Base-by-base conservation (phyloP, 2,888 invertebrate species). In the Agrochola litura region DNA sequence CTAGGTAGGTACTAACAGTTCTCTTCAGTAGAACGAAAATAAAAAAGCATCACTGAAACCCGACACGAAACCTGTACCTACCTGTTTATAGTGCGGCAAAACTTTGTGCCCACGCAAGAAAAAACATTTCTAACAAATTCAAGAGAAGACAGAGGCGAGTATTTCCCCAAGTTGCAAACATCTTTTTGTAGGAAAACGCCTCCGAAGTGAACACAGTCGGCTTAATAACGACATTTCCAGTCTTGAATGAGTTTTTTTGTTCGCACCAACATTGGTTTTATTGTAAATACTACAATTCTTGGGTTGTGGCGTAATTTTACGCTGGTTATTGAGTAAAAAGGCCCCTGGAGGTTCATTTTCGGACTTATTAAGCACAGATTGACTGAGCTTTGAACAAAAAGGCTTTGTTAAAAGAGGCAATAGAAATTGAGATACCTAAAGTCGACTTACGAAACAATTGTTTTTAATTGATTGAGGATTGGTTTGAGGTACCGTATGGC, bases 151-250 rank as follows among this genome's bases (percentile, higher is more conserved):
- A 75, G 76, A 70, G 75, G 66, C 76, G 75, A 76, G 74, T 71
- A 76, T 87, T 85, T 86, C 75, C 77, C 74, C 83, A 79, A 83
- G 66, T 83, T 79, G 78, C 81, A 68, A 86, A 87, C 81, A 75
- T 86, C 76, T 86, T 86, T 87, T 88, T 73, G 75, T 67, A 69
- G 64, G 64, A 78, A 76, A 77, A 79, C 77, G 74, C 77, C 77
- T 78, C 65, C 75, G 81, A 83, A 77, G 76, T 81, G 81, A 86
- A 65, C 83, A 80, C 78, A 70, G 73, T 52, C 85, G 77, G 78
- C 86, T 88, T 86, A 87, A 87, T 86, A 86, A 86, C 81, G 88
- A 86, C 86, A 88, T 86, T 86, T 85, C 76, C 88, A 79, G 76
- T 76, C 81, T 70, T 75, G 68, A 86, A 86, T 76, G 77, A 80